Base-by-base conservation (phyloP, 2,113 vertebrate genomes). In the Ptilonorhynchus violaceus region DNA sequence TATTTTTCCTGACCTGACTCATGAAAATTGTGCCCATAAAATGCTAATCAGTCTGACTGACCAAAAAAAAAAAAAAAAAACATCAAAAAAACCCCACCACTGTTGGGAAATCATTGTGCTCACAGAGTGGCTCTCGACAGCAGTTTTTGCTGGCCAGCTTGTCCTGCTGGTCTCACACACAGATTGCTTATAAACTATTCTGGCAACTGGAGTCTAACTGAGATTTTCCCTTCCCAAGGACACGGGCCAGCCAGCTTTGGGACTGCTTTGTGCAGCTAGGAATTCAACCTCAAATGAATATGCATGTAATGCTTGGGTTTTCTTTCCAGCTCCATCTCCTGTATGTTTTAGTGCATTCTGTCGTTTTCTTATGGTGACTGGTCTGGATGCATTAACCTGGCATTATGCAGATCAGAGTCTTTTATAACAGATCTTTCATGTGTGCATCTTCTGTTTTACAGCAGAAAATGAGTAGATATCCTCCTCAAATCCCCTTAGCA, bases 121-220 rank as follows among this genome's bases (percentile, higher is more conserved):
- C 31, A 50, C 6, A 55, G 24, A 75, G 41, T 7, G 9, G 22
- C 20, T 78, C 66, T 64, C 0, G 0, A n/a, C 23, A 55, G 39
- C 62, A 68, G 56, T 31, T 62, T 44, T 77, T 59, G 39, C 53
- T 72, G 56, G 66, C 69, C 69, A 85, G 64, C 33, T 94, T 90
- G 66, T 85, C 67, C n/a, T 53, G 19, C 31, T 78, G 22, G 28
- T 59, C 19, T 89, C 56, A 28, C 20, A 35, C 14, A 72, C 37
- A 92, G 62, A 68, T 82, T 67, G 81, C 58, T 68, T 46, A 76
- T 35, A 82, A 95, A 78, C 24, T 87, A n/a, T 53, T 75, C 58
- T 95, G 87, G 87, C 69, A 88, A 17, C 35, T 31, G 33, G 19
- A 70, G 30, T 17, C 50, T 56, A 2, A 27, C 39, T 46, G 76